These are phyloP conservation scores for Danionella dracula DNA, from an alignment of 2,797 vertebrate genomes.

Conservation along the genomic window DNA sequence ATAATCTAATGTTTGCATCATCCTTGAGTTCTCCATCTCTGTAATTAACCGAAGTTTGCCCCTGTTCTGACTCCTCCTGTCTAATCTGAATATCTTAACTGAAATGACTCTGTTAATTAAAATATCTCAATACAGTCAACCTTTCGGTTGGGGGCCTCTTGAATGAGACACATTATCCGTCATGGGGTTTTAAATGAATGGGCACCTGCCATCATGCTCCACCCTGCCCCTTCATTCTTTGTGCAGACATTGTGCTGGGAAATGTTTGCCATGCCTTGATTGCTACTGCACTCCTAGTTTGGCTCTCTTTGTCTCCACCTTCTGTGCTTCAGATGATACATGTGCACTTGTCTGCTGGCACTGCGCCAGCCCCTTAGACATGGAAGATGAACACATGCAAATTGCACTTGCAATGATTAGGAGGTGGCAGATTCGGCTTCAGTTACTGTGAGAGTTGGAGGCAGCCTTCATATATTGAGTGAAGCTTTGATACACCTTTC, in stretches of 20 bases:
- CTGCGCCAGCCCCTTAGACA: constrained; percentile 61
- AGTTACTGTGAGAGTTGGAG: not conserved
- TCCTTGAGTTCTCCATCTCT: constrained; percentile 11
- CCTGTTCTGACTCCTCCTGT: constrained; percentile 5
- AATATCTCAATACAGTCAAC: not conserved
- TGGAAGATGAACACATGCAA: constrained; percentile 51
- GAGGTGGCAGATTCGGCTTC: constrained; percentile 67
- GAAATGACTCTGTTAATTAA: constrained; percentile 46
- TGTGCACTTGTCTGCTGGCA: constrained; percentile 55
- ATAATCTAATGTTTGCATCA: not conserved
- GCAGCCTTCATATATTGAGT: too few relatives aligned
- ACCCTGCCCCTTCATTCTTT: constrained; percentile 19
- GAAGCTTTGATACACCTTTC: too few relatives aligned
- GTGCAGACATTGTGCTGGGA: constrained; percentile 4
- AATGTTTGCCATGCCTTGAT: not conserved
- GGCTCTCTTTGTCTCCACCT: constrained; percentile 29
- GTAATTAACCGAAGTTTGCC: constrained; percentile 1
- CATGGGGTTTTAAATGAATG: not conserved
- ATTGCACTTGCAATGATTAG: constrained; percentile 64
- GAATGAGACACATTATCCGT: not conserved
- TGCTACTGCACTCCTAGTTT: not conserved
- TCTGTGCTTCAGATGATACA: constrained; percentile 38
- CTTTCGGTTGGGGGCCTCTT: not conserved
- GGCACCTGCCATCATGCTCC: not conserved
- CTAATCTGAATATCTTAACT: constrained; percentile 52